Evolutionary conservation across 2,797 vertebrate genomes (phyloP), one percentile per base, ranked within the genome.

Genomic region (Bovichtus variegatus): DNA sequence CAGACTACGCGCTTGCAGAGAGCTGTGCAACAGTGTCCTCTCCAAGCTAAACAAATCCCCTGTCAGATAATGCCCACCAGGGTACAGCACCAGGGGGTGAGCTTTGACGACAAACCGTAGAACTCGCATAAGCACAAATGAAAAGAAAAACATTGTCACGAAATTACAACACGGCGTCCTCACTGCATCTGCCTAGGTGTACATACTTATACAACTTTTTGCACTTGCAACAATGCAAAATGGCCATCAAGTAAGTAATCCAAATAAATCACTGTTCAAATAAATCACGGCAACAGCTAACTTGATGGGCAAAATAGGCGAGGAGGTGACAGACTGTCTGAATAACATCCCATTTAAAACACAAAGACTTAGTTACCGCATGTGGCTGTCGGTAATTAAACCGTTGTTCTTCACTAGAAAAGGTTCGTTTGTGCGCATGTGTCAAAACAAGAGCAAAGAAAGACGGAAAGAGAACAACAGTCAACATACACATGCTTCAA

Each of bases 1-100:
- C 55, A 66, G 60, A 73, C 60, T 51, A 50, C 78, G 67, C 67
- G 83, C 80, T 73, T 31, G 40, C 65, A 40, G 67, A 59, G 70
- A 87, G 81, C 82, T 21, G 67, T 72, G 81, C 82, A 79, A 72
- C 64, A 80, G 70, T 5, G 44, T 82, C 74, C 75, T 71, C 63
- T 85, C 71, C 74, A 84, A 82, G 74, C 73, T 77, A 85, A 92
- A 90, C 85, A 92, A 85, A 78, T 81, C 54, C 16, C 70, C 40
- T 46, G 58, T 83, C 74, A 76, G 68, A 88, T 84, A 84, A 80
- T 55, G 43, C 57, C 55, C 49, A 78, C 40, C 54, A 63, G 44
- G 40, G 59, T 51, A 80, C 53, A 71, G 71, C 9, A 41, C 57
- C 18, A 19, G 16, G 38, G 64, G 54, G 38, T 43, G 19, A 75